Conservation (phyloP, 1,140 invertebrate species). For the Lepeophtheirus salmonis region DNA sequence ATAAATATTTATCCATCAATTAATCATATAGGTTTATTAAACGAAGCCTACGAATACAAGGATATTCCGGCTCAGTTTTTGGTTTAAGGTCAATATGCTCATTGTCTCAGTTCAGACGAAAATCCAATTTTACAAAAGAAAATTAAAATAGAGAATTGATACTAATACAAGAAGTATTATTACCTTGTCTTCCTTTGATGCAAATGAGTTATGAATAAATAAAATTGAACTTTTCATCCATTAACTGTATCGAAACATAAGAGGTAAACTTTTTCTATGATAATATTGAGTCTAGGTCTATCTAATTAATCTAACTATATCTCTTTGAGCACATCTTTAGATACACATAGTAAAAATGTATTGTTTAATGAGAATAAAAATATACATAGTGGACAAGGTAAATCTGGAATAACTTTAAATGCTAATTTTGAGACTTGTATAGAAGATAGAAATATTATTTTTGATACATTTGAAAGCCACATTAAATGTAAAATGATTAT, state of each 20-base stretch:
- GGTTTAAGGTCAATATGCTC: background rate
- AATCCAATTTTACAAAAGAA: background rate
- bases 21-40: constrained; percentile 72
- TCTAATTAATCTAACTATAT: background rate
- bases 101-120: too few species aligned
- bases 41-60: constrained; percentile 47
- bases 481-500: too few species aligned
- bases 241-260: background rate
- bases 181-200: background rate
- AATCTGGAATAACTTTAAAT: too few species aligned
- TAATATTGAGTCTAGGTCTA: background rate
- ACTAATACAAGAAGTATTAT: background rate
- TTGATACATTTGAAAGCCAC: too few species aligned
- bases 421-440: too few species aligned
- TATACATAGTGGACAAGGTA: too few species aligned
- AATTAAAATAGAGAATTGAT: background rate
- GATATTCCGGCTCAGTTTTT: constrained; percentile 27
- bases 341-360: too few species aligned
- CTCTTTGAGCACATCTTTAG: background rate
- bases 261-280: background rate
- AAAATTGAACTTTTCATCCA: background rate
- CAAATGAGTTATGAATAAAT: background rate
- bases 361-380: background rate
- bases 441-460: too few species aligned
- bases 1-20: constrained; percentile 75